Evolutionary conservation across 2,113 vertebrate genomes (phyloP).

Genomic region (Sturnus vulgaris): DNA sequence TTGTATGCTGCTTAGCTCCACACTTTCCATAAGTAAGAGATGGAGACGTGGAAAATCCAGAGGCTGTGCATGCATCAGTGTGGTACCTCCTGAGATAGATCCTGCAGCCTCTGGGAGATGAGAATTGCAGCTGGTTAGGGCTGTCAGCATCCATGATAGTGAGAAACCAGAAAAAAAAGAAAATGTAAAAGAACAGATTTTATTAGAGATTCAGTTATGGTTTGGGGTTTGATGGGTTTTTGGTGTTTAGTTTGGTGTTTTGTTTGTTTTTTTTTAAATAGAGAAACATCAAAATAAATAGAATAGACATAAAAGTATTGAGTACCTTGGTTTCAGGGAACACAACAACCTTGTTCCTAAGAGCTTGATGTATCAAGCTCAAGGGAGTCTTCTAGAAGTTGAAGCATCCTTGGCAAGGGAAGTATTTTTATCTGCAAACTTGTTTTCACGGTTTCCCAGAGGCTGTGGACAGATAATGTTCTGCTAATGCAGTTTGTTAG

Average conservation of each 20-base stretch:
- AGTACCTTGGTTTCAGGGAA: not conserved
- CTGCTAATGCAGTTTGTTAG: not conserved
- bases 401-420: not conserved
- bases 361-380: not conserved
- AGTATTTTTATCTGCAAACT: not conserved
- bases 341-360: not conserved
- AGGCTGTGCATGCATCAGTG: not conserved
- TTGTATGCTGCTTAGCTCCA: not conserved
- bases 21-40: not conserved
- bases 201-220: not conserved
- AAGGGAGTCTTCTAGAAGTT: not conserved
- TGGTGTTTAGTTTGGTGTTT: not conserved
- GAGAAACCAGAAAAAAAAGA: not conserved
- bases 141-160: not conserved
- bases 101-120: not conserved
- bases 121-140: not conserved
- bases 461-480: not conserved
- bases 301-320: not conserved
- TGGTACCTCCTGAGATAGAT: not conserved
- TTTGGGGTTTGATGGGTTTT: fast-evolving
- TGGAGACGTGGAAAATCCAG: not conserved
- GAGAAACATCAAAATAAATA: not conserved
- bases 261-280: not conserved
- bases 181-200: not conserved
- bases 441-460: not conserved